Percentiles rank a stretch among this genome's conserved stretches.
phyloP scores from a whole-genome alignment of 1,140 invertebrate genomes.

The Hycleus cichorii region DNA sequence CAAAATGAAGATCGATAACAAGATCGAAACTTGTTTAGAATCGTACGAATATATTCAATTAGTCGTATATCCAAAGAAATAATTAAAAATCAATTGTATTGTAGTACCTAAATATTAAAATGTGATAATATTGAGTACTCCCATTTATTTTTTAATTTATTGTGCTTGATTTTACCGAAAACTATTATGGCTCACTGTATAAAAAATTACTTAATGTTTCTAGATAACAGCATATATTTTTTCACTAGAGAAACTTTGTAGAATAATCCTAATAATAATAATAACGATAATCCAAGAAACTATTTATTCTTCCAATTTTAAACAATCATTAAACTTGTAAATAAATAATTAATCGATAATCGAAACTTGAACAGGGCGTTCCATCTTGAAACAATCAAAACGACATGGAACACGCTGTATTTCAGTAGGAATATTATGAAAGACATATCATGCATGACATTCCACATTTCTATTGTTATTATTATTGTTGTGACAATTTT shows the following conservation, averaged over 20 bases:
- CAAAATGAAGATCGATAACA: too few species aligned
- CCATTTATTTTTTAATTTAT: not conserved
- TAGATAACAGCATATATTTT: slow-evolving; percentile 8
- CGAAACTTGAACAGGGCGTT: not conserved
- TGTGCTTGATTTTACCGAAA: not conserved
- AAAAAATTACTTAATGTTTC: not conserved
- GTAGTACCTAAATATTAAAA: slow-evolving; percentile 11
- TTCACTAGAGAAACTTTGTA: slow-evolving; percentile 1
- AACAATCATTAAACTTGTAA: slow-evolving; percentile 13
- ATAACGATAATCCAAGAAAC: slow-evolving; percentile 3
- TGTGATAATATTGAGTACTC: slow-evolving; percentile 19
- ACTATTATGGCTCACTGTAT: not conserved
- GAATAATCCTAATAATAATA: too few species aligned
- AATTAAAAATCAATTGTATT: not conserved
- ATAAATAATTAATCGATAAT: slow-evolving; percentile 4
- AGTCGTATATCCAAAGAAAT: not conserved
- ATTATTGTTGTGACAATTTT: too few species aligned
- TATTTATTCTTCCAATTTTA: slow-evolving; percentile 12
- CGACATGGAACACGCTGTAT: too few species aligned
- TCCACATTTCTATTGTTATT: not conserved
- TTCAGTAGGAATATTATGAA: not conserved
- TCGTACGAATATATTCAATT: too few species aligned
- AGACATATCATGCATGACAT: slow-evolving; percentile 17
- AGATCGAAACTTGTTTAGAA: too few species aligned
- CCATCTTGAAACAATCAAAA: too few species aligned